Base-by-base conservation (phyloP, 1,140 invertebrate genomes). In the Zaprionus davidi region DNA sequence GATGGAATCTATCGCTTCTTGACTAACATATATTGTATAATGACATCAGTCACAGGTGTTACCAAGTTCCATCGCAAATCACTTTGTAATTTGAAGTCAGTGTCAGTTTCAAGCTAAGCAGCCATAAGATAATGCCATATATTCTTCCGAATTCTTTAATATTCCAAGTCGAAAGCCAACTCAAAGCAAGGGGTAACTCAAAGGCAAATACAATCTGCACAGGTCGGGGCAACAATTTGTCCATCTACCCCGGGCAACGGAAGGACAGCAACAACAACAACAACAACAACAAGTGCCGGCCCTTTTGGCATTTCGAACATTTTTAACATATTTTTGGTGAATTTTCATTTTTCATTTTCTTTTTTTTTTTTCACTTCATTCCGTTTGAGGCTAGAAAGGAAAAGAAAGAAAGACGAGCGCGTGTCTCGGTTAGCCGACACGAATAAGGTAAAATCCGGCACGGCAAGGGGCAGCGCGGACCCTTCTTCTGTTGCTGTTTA, bases 251-350 rank as follows among this genome's bases (percentile, higher is more conserved):
- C 4, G 46, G 46, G 44, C 44, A 55, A 31, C 12, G 15, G 46
- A 58, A 1, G 31, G 31, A 36, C 24, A 49, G 44, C 38, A 63
- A 55, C 53, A 55, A 22, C 31, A 22, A 51, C 34, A 56, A 5
- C 15, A 62, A 13, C 24, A 41, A 36, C 20, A 26, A 36, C 12
- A 24, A 56, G 13, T 24, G 5, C 20, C 28, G 57, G 41, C 11
- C 71, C 71, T 34, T 68, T 59, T 67, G 71, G 55, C 64, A 73
- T 68, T 68, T 62, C n/a, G 24, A 53, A 55, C 58, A 53, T 60
- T 59, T 68, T 58, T 44, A 12, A 72, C 55, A 66, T 58, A 67
- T 59, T 68, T 55, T 31, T 17, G 20, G 22, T n/a, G 53, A 56
- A 56, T 56, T 56, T 49, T 20, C 36, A 26, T 24, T 38, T 41